Evolutionary conservation across 2,888 invertebrate genomes (phyloP), one percentile per base, ranked within the genome.

Genomic region (Caenorhabditis uteleia): DNA sequence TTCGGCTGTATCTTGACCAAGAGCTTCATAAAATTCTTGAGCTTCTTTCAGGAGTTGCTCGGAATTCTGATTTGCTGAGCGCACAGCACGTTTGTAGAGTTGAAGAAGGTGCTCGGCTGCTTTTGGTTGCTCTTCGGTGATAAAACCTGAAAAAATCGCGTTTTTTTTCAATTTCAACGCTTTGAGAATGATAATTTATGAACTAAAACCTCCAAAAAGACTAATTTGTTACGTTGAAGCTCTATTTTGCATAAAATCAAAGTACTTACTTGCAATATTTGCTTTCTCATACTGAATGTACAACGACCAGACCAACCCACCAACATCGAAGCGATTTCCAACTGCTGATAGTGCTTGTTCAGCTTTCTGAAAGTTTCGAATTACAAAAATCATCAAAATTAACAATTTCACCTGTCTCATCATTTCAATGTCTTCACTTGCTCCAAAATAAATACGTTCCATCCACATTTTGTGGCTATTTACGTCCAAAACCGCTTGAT

Each of bases 41-140:
- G 64, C 46, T 3, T 45, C 40, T 14, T 56, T 27, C 31, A 23
- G 53, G 10, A 66, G 40, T 6, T 59, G 54, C 21, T 53, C 56
- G 10, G 59, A 25, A 25, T 59, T 40, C 10, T 29, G 43, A 4
- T 49, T 58, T 3, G 70, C 57, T 7, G 54, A 39, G 4, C 58
- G 47, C 4, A 70, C 48, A 16, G 70, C 64, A 23, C 70, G 29
- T n/a, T 51, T 53, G 31, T 50, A 64, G 5, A 70, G 39, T 20
- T 43, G 10, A 14, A 33, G 3, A 14, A 66, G 21, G 12, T 48
- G 50, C 1, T 47, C 39, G 2, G 25, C 25, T 12, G 18, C 31
- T 20, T 27, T 27, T 51, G 31, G 36, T 27, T 34, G 43, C 2
- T 50, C 47, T 3, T 40, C n/a, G n/a, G n/a, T n/a, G n/a, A n/a